Conservation (phyloP, 2,113 vertebrate species). For the Podarcis raffonei region DNA sequence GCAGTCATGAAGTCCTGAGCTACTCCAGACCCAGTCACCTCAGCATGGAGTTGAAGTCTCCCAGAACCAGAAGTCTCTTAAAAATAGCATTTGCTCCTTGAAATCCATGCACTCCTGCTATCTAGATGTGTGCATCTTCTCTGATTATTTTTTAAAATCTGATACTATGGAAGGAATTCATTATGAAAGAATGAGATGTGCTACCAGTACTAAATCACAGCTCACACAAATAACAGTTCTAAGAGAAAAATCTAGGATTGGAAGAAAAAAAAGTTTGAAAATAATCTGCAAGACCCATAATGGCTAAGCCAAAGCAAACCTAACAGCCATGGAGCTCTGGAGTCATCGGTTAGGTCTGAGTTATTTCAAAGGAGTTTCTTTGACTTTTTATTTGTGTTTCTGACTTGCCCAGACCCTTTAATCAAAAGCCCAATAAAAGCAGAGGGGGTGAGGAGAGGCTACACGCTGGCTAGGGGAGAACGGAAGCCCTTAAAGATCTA, state of each 20-base stretch:
- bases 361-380: constrained; percentile 53
- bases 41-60: no score
- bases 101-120: neutral
- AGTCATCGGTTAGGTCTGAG: neutral
- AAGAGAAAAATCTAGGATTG: neutral
- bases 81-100: neutral
- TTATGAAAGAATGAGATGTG: neutral
- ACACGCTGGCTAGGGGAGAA: constrained; percentile 48
- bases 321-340: neutral
- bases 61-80: neutral
- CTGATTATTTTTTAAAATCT: no score
- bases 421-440: constrained; percentile 54
- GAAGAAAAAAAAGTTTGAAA: neutral
- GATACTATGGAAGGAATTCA: neutral
- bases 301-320: neutral
- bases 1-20: no score
- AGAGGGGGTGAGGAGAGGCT: constrained; percentile 36
- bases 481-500: constrained; percentile 72
- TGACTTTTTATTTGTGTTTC: constrained; percentile 52
- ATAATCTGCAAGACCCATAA: constrained; percentile 54
- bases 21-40: no score
- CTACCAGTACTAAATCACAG: neutral
- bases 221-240: neutral
- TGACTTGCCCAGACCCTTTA: constrained; percentile 65
- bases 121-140: no score